A percentile compares a stretch with the other conserved stretches of the same genome.
Conservation (phyloP, 2,888 invertebrate genomes). For the Melanargia galathea region DNA sequence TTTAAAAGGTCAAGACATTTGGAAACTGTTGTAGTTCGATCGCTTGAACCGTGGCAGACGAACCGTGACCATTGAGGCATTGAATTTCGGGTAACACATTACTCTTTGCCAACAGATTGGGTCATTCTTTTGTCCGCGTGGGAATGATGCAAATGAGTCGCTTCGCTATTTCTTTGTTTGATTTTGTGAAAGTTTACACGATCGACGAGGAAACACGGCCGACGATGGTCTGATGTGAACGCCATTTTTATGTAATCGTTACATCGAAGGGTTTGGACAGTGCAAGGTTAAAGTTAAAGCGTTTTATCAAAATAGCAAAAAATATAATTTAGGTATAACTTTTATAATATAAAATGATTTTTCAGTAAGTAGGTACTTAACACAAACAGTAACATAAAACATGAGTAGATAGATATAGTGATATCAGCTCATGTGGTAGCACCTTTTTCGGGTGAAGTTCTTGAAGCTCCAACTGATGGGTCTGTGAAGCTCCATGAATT, state of each 20-base stretch:
- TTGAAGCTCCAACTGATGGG: too few species aligned
- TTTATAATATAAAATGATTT: too few species aligned
- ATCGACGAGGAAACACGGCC: constrained; percentile 79
- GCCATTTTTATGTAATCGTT: constrained; percentile 82
- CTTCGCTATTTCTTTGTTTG: constrained; percentile 82
- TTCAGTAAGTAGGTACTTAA: too few species aligned
- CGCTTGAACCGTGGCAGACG: constrained; percentile 38
- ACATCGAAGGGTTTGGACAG: constrained; percentile 56
- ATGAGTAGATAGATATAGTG: too few species aligned
- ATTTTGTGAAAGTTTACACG: constrained; percentile 82
- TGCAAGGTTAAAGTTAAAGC: constrained; percentile 42
- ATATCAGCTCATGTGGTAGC: too few species aligned
- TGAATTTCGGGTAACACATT: constrained; percentile 76
- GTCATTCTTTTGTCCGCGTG: constrained; percentile 81
- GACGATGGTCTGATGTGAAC: constrained; percentile 76
- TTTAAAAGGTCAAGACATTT: constrained; percentile 30
- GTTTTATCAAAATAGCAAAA: constrained; percentile 1
- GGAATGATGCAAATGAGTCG: constrained; percentile 80
- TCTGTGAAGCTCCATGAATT: too few species aligned
- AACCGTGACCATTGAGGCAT: constrained; percentile 74
- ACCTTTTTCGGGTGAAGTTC: too few species aligned
- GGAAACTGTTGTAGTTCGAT: constrained; percentile 35
- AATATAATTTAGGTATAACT: too few species aligned
- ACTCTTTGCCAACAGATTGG: constrained; percentile 78
- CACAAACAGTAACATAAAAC: too few species aligned